A percentile compares a stretch with the other conserved stretches of the same genome.
Conservation (phyloP, 2,797 vertebrate species). For the Gallirallus australis region DNA sequence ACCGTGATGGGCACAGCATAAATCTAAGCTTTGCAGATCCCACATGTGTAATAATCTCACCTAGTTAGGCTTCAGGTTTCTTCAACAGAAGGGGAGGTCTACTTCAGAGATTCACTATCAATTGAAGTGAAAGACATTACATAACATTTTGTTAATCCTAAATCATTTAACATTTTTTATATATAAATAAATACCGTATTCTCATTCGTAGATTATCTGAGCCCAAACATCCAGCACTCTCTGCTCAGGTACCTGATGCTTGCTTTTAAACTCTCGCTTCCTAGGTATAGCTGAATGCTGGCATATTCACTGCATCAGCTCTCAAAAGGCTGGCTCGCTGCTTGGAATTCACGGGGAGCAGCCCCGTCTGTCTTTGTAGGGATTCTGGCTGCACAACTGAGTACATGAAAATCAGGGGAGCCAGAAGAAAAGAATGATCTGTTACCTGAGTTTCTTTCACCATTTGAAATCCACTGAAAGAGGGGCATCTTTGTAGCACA, state of each 20-base stretch:
- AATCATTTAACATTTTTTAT: neutral
- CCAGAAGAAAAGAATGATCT: constrained; percentile 66
- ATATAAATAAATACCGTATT: neutral
- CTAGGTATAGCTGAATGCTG: constrained; percentile 32
- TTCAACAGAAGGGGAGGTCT: neutral
- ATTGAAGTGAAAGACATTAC: neutral
- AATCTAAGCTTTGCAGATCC: neutral
- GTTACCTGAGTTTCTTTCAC: constrained; percentile 61
- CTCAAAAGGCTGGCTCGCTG: constrained; percentile 5
- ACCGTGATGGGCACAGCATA: neutral
- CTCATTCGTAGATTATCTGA: neutral
- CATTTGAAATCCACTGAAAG: constrained; percentile 62
- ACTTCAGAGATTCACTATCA: neutral
- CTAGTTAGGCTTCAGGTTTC: neutral
- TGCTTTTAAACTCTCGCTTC: constrained; percentile 9
- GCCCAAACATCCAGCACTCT: neutral
- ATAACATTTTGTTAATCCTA: neutral
- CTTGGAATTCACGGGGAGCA: constrained; percentile 61
- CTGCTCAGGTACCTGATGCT: neutral
- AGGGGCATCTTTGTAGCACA: constrained; percentile 64
- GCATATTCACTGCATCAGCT: constrained; percentile 31
- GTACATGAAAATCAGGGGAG: constrained; percentile 59
- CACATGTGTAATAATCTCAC: neutral
- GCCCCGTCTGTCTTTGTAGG: constrained; percentile 45
- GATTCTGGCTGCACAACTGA: constrained; percentile 57